Percentiles rank a stretch among this genome's conserved stretches.
These are phyloP conservation scores for Gonioctena quinquepunctata DNA, from an alignment of 1,140 invertebrate species.

Conservation along the genomic window DNA sequence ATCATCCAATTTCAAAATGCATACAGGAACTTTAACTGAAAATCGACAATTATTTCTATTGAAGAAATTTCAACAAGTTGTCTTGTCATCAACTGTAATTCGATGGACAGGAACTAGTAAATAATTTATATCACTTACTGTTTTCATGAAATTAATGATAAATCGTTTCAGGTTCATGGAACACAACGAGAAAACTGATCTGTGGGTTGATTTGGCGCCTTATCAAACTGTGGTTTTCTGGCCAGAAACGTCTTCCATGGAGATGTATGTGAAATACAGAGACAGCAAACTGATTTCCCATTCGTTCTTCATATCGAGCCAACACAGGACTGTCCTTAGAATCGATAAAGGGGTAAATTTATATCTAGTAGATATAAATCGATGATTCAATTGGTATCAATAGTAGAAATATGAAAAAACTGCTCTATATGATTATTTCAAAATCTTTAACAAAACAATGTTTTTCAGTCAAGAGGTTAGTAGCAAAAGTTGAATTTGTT, in stretches of 20 bases:
- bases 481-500: no score
- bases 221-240: constrained; percentile 75
- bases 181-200: constrained; percentile 79
- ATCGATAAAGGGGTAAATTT: constrained; percentile 79
- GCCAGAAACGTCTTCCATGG: constrained; percentile 80
- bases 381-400: no score
- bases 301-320: constrained; percentile 72
- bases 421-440: no score
- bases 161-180: constrained; percentile 72
- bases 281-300: constrained; percentile 78
- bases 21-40: no score
- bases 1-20: no score
- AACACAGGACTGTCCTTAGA: constrained; percentile 73
- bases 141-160: neutral
- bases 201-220: constrained; percentile 78
- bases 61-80: neutral
- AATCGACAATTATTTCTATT: no score
- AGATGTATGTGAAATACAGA: constrained; percentile 78
- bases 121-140: constrained; percentile 4
- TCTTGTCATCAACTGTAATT: neutral
- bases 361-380: no score
- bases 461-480: no score
- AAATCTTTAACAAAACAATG: no score
- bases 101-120: no score
- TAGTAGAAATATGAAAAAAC: neutral